A percentile compares a stretch with the other conserved stretches of the same genome.
Conservation (phyloP, 2,888 invertebrate genomes). For the Euplagia quadripunctaria region DNA sequence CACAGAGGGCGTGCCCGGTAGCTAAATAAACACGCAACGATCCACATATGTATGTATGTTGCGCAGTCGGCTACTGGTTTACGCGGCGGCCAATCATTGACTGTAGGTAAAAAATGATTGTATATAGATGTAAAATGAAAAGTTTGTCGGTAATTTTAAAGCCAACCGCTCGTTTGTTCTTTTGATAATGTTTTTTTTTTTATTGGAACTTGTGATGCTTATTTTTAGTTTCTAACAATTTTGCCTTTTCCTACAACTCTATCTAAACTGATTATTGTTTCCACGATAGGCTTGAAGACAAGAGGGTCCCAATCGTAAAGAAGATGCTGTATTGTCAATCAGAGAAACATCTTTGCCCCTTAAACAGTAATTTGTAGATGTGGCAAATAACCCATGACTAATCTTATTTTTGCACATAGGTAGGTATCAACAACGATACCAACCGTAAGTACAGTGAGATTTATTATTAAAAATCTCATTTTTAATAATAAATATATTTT, state of each 20-base stretch:
- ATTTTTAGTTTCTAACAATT: background rate
- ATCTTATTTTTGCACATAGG: background rate
- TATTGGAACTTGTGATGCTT: background rate
- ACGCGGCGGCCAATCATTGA: constrained; percentile 83
- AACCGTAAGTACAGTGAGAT: background rate
- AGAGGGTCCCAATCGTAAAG: background rate
- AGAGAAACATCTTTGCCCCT: background rate
- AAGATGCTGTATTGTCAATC: background rate
- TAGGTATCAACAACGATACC: background rate
- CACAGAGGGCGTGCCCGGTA: constrained; percentile 70
- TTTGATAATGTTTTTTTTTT: background rate
- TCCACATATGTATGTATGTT: constrained; percentile 60
- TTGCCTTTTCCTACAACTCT: background rate
- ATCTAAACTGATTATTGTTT: background rate
- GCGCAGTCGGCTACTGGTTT: constrained; percentile 82
- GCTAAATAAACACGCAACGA: constrained; percentile 62
- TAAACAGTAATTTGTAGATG: background rate
- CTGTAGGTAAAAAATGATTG: constrained; percentile 55
- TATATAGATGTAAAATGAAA: constrained; percentile 22
- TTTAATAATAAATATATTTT: background rate
- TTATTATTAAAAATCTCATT: no score
- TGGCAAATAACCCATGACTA: background rate
- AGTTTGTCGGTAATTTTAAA: constrained; percentile 22
- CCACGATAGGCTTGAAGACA: no score
- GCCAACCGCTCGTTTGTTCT: constrained; percentile 10